Evolutionary conservation across 1,140 invertebrate species (phyloP).

Genomic region (Brachionus rotundiformis): DNA sequence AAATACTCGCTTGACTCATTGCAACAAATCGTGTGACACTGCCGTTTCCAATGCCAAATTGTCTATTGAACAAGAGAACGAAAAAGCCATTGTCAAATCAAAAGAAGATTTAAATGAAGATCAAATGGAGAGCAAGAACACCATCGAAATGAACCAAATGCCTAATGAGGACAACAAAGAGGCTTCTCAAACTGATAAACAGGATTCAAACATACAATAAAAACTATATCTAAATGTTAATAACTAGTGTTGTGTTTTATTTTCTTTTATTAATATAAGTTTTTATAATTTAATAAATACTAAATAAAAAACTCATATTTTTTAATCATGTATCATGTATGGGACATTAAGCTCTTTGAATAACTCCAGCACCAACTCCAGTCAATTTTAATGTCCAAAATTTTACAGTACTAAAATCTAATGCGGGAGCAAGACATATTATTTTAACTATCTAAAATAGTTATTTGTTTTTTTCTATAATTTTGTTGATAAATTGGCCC

Average conservation of each 20-base stretch:
- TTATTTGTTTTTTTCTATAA: no score
- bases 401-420: no score
- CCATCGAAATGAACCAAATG: constrained; percentile 35
- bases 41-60: constrained; percentile 34
- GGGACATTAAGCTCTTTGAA: no score
- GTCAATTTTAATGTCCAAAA: no score
- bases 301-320: background rate
- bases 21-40: constrained; percentile 21
- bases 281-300: constrained; percentile 8
- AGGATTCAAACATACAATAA: background rate
- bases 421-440: no score
- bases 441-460: no score
- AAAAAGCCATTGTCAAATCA: background rate
- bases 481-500: no score
- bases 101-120: constrained; percentile 1
- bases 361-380: no score
- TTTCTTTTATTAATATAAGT: background rate
- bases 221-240: background rate
- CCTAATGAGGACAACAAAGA: background rate
- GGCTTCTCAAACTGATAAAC: background rate
- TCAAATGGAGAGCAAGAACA: background rate
- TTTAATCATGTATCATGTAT: no score
- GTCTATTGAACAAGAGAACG: background rate
- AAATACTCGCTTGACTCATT: constrained; percentile 26
- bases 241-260: constrained; percentile 17